These are phyloP conservation scores for Drosophila subobscura DNA, from an alignment of 1,140 invertebrate species.

Conservation along the genomic window DNA sequence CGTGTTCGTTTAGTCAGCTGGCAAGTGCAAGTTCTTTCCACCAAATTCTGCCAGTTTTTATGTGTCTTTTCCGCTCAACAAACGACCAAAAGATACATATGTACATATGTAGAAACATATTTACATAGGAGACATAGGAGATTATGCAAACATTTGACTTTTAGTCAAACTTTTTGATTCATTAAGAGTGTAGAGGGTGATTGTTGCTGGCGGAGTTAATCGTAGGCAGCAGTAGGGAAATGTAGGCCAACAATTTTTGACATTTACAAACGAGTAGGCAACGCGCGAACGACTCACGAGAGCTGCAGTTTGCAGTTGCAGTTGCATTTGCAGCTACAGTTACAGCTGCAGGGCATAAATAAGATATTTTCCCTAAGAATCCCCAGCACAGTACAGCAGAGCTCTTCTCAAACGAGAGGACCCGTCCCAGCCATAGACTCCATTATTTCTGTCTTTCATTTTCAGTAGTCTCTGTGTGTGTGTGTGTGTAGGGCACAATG, in stretches of 20 bases:
- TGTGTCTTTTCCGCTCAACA: no score
- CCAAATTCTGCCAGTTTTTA: no score
- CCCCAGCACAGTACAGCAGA: conserved; percentile 16
- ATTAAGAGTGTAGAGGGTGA: conserved; percentile 24
- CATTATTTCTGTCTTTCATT: conserved; percentile 59
- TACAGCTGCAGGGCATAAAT: conserved; percentile 79
- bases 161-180: conserved; percentile 55
- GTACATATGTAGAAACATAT: no score
- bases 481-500: conserved; percentile 31
- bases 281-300: conserved; percentile 13
- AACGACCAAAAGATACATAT: no score
- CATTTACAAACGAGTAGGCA: conserved; percentile 58
- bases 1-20: no score
- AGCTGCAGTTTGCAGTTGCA: conserved; percentile 52
- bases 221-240: conserved; percentile 39
- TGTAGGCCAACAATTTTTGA: conserved; percentile 74
- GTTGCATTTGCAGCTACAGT: conserved; percentile 66
- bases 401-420: not conserved
- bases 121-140: conserved; percentile 21
- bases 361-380: conserved; percentile 77
- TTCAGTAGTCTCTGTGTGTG: conserved; percentile 6
- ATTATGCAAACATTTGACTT: conserved; percentile 74
- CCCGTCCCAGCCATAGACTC: conserved; percentile 39
- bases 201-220: conserved; percentile 26
- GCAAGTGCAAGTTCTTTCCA: no score